Conservation (phyloP, 1,140 invertebrate genomes). For the Drosophila leontia region DNA sequence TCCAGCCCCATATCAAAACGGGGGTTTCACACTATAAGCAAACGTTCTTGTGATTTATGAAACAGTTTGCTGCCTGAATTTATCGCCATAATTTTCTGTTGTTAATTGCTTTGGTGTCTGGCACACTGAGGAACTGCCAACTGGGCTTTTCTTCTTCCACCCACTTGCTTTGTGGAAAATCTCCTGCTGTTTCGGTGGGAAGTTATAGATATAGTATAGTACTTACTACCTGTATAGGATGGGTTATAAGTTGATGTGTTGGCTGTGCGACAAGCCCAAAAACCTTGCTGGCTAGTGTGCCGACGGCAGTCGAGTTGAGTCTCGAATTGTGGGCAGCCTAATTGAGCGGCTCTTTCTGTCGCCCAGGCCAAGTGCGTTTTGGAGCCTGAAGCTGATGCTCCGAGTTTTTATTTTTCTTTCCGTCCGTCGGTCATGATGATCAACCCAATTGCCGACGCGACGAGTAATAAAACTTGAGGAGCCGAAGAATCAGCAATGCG, state of each 20-base stretch:
- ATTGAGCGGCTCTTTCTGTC: conserved; percentile 68
- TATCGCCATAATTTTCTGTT: conserved; percentile 27
- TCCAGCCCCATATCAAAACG: conserved; percentile 17
- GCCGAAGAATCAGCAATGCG: conserved; percentile 72
- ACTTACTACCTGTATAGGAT: conserved; percentile 7
- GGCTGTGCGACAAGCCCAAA: conserved; percentile 53
- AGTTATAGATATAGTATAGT: background rate
- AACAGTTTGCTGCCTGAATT: conserved; percentile 41
- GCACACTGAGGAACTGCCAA: conserved; percentile 38
- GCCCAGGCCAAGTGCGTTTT: conserved; percentile 61
- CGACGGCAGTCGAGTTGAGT: conserved; percentile 6
- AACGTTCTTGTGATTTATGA: conserved; percentile 32
- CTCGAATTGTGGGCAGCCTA: conserved; percentile 75
- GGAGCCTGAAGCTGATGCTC: conserved; percentile 7
- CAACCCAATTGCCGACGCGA: conserved; percentile 71
- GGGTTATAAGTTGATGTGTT: conserved; percentile 28
- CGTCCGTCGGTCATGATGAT: conserved; percentile 64
- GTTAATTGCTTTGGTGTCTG: conserved; percentile 57
- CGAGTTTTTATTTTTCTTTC: conserved; percentile 12
- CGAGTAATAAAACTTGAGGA: conserved; percentile 65
- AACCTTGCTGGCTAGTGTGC: conserved; percentile 47
- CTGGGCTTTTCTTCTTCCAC: background rate
- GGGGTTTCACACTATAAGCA: conserved; percentile 19
- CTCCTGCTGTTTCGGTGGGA: conserved; percentile 39
- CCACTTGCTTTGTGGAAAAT: conserved; percentile 24